Evolutionary conservation across 2,113 vertebrate species (phyloP).

Genomic region (Pelmatolapia mariae): DNA sequence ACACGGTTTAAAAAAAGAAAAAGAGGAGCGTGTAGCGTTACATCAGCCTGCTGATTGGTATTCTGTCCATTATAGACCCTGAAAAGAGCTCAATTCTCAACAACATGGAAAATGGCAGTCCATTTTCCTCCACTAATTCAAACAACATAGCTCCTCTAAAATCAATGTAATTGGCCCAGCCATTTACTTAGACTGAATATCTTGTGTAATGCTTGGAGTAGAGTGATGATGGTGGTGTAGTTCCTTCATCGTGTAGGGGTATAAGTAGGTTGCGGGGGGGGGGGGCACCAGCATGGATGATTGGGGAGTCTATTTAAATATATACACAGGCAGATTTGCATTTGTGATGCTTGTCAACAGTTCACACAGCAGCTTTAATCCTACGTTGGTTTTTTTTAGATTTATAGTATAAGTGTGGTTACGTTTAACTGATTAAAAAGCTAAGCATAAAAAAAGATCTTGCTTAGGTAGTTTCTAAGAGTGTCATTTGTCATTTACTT

Average conservation of each 20-base stretch:
- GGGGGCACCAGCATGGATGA: not conserved
- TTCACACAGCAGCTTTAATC: not conserved
- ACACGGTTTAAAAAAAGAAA: not conserved
- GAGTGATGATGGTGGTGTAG: constrained; percentile 11
- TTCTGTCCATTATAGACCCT: constrained; percentile 31
- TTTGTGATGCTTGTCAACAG: not conserved
- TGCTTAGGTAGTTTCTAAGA: not conserved
- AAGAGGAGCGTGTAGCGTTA: not conserved
- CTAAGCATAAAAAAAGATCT: not conserved
- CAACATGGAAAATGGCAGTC: constrained; percentile 48
- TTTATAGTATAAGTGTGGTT: not conserved
- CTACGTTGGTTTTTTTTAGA: not conserved
- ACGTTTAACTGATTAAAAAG: rapidly evolving
- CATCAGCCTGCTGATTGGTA: constrained; percentile 18
- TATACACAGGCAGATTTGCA: not conserved
- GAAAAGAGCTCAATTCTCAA: constrained; percentile 33
- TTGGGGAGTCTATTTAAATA: not conserved
- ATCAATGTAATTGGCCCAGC: constrained; percentile 52
- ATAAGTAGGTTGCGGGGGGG: not conserved
- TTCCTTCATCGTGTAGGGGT: constrained; percentile 6
- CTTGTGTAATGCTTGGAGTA: constrained; percentile 26
- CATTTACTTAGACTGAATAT: constrained; percentile 46
- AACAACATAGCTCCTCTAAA: constrained; percentile 52
- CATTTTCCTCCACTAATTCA: constrained; percentile 59
- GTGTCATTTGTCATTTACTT: not conserved